Conservation (phyloP, 2,113 vertebrate species). For the Platysteira castanea region DNA sequence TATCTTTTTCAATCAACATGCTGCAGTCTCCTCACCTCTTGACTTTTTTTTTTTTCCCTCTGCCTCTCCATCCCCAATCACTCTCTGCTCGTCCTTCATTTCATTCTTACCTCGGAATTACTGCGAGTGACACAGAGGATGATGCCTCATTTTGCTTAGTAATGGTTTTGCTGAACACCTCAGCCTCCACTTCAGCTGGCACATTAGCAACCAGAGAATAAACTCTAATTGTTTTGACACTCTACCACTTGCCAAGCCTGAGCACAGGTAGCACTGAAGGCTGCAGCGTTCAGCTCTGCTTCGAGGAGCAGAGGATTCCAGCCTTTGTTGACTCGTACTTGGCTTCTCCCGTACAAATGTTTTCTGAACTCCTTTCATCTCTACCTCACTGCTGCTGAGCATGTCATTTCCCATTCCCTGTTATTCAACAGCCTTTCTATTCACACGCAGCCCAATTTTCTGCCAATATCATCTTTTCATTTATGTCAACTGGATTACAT, state of each 20-base stretch:
- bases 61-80: neutral
- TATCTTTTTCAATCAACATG: neutral
- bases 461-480: neutral
- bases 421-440: neutral
- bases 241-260: neutral
- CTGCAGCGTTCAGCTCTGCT: neutral
- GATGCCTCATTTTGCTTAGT: neutral
- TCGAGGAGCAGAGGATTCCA: neutral
- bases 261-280: neutral
- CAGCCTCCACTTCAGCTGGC: neutral
- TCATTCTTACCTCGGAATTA: conserved; percentile 31
- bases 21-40: neutral
- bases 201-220: conserved; percentile 3
- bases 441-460: neutral
- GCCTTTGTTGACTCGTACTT: neutral
- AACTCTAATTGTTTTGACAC: conserved; percentile 17
- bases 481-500: conserved; percentile 12
- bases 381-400: neutral
- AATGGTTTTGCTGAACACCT: conserved; percentile 1
- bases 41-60: neutral
- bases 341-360: neutral
- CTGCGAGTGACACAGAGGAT: neutral
- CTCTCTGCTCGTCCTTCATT: neutral
- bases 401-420: neutral
- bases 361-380: conserved; percentile 3